phyloP scores from a whole-genome alignment of 2,888 invertebrate genomes.

The Mechanitis mazaeus region DNA sequence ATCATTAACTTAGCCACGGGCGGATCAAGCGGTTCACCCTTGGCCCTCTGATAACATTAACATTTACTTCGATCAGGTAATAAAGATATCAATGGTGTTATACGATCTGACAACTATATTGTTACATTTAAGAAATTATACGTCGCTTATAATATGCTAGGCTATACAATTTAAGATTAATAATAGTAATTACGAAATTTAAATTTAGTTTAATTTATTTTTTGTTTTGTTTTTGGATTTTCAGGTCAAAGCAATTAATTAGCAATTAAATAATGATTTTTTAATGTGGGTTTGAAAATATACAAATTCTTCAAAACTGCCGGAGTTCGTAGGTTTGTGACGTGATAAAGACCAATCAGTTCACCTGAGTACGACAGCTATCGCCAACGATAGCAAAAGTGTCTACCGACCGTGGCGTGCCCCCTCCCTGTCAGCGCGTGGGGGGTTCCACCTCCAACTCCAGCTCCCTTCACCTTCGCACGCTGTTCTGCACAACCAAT shows the following conservation, averaged over 20 bases:
- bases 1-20: conserved; percentile 3
- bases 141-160: too few relatives aligned
- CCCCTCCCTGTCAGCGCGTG: conserved; percentile 52
- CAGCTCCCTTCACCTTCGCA: conserved; percentile 59
- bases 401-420: conserved; percentile 70
- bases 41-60: conserved; percentile 1
- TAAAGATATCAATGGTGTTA: background rate
- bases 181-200: too few relatives aligned
- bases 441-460: conserved; percentile 71
- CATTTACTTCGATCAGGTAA: background rate
- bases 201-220: too few relatives aligned
- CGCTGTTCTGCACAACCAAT: conserved; percentile 57
- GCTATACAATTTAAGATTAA: too few relatives aligned
- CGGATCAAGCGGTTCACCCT: conserved; percentile 2
- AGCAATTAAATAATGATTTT: too few relatives aligned
- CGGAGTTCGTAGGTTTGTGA: conserved; percentile 34
- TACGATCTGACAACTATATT: too few relatives aligned
- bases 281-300: too few relatives aligned
- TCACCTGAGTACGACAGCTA: conserved; percentile 52
- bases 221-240: too few relatives aligned
- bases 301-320: background rate
- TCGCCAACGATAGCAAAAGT: conserved; percentile 72
- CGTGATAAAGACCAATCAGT: conserved; percentile 51
- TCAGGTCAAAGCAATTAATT: too few relatives aligned
- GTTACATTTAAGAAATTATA: too few relatives aligned